phyloP scores from a whole-genome alignment of 2,888 invertebrate species.

The Magallana nippona region DNA sequence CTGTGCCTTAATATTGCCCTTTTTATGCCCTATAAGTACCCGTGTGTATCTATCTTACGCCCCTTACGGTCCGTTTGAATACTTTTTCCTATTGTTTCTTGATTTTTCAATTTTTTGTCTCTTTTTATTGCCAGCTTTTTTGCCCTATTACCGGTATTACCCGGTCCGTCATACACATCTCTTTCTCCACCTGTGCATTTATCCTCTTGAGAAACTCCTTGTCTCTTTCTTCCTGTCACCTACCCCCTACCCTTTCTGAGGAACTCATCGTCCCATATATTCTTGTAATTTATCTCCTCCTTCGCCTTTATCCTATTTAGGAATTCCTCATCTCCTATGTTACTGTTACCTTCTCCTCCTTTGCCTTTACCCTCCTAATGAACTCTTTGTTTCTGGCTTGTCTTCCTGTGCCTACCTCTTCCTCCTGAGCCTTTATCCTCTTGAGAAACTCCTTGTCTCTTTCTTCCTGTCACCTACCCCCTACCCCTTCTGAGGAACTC shows the following conservation, averaged over 20 bases:
- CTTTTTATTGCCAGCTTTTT: too few relatives aligned
- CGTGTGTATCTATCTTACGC: constrained; percentile 32
- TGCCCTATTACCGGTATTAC: too few relatives aligned
- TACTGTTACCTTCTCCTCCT: too few relatives aligned
- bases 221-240: constrained; percentile 56
- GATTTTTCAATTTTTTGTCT: too few relatives aligned
- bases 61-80: constrained; percentile 54
- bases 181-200: constrained; percentile 54
- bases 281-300: too few relatives aligned
- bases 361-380: too few relatives aligned
- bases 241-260: constrained; percentile 54
- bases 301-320: constrained; percentile 56
- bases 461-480: constrained; percentile 54
- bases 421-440: constrained; percentile 38
- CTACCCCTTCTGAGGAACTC: constrained; percentile 53
- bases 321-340: constrained; percentile 55
- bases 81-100: constrained; percentile 56
- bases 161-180: too few relatives aligned
- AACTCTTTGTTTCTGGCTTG: too few relatives aligned
- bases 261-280: too few relatives aligned
- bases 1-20: too few relatives aligned
- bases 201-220: constrained; percentile 57
- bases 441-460: constrained; percentile 58
- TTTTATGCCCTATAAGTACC: too few relatives aligned
- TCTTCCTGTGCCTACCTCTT: too few relatives aligned